phyloP scores from a whole-genome alignment of 2,888 invertebrate genomes.

The Linnaemya tessellans region DNA sequence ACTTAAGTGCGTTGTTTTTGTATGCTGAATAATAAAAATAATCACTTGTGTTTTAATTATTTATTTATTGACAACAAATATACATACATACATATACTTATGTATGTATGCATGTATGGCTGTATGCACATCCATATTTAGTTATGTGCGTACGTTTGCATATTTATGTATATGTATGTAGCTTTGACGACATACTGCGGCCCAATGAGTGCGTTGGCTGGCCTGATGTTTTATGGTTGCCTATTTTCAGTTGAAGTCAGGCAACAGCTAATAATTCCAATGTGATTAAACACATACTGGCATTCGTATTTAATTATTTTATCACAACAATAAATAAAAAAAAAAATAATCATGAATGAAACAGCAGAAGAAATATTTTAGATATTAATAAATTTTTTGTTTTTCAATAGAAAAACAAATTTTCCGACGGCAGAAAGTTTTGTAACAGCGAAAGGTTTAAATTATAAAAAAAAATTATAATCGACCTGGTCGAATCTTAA shows the following conservation, averaged over 20 bases:
- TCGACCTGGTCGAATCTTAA: too few relatives aligned
- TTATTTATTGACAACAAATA: constrained; percentile 46
- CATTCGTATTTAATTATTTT: constrained; percentile 35
- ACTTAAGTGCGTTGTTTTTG: constrained; percentile 23
- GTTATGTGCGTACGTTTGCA: not conserved
- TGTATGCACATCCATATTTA: too few relatives aligned
- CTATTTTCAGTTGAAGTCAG: constrained; percentile 46
- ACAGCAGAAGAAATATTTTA: not conserved
- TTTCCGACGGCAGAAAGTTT: too few relatives aligned
- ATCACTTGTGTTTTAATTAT: constrained; percentile 47
- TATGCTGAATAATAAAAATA: constrained; percentile 36
- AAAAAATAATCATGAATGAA: constrained; percentile 8
- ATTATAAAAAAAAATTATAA: too few relatives aligned
- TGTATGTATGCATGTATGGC: not conserved
- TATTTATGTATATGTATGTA: too few relatives aligned
- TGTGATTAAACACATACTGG: constrained; percentile 20
- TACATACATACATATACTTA: not conserved
- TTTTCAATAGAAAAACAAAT: too few relatives aligned
- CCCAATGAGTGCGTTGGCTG: constrained; percentile 16
- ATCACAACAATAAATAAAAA: constrained; percentile 36
- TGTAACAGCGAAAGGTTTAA: too few relatives aligned
- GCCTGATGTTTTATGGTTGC: constrained; percentile 9
- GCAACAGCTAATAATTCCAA: constrained; percentile 35
- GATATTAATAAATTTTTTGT: not conserved
- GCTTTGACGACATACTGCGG: not conserved